These are phyloP conservation scores for Ranitomeya variabilis DNA, from an alignment of 2,113 vertebrate species.

Conservation along the genomic window DNA sequence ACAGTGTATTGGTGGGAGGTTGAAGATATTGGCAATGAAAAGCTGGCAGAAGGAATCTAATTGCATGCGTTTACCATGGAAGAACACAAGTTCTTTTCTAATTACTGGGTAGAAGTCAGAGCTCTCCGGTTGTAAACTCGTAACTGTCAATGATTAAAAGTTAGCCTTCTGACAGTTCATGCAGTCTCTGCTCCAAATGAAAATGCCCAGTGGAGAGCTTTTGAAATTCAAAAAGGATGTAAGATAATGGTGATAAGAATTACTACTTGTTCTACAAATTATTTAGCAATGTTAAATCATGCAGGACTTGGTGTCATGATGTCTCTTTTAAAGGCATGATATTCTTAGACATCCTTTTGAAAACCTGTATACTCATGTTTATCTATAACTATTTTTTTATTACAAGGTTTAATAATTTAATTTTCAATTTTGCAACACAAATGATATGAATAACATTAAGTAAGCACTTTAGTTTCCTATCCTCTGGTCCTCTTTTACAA, in stretches of 20 bases:
- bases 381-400: background rate
- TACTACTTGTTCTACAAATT: constrained; percentile 48
- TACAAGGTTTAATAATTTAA: background rate
- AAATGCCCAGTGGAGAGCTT: constrained; percentile 31
- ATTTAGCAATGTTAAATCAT: constrained; percentile 57
- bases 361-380: constrained; percentile 25
- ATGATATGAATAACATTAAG: background rate
- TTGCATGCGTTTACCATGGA: constrained; percentile 60
- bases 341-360: constrained; percentile 36
- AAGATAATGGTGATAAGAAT: constrained; percentile 50
- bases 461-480: background rate
- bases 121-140: constrained; percentile 59
- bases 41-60: constrained; percentile 65
- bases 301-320: constrained; percentile 26
- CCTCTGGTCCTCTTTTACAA: background rate
- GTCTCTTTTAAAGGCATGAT: constrained; percentile 42
- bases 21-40: constrained; percentile 69
- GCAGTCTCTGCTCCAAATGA: constrained; percentile 44
- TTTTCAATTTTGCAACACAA: background rate
- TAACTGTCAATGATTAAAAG: constrained; percentile 53
- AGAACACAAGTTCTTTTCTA: constrained; percentile 63
- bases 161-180: constrained; percentile 54
- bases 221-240: constrained; percentile 60
- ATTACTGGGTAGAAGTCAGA: constrained; percentile 61
- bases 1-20: constrained; percentile 65